A percentile compares a stretch with the other conserved stretches of the same genome.
Conservation (phyloP, 2,888 invertebrate genomes). For the Argyresthia albistria region DNA sequence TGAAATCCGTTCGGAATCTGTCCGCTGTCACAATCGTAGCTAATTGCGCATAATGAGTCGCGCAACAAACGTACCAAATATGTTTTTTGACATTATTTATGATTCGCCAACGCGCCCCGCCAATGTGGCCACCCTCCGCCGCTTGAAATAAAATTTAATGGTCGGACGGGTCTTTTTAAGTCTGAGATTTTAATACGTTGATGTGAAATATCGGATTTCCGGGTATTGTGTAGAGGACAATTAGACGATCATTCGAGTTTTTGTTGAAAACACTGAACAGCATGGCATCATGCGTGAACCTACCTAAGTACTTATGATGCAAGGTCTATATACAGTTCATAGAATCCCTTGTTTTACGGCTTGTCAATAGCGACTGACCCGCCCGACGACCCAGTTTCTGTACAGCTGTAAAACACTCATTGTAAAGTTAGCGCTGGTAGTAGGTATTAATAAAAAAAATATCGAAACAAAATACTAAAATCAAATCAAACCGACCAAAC, state of each 20-base stretch:
- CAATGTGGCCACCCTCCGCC: conserved; percentile 44
- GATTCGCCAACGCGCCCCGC: conserved; percentile 44
- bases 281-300: too few species aligned
- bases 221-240: conserved; percentile 24
- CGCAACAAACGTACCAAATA: conserved; percentile 54
- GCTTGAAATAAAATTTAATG: conserved; percentile 67
- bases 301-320: too few species aligned
- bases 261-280: background rate
- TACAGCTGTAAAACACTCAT: too few species aligned
- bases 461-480: background rate
- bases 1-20: conserved; percentile 60
- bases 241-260: conserved; percentile 2
- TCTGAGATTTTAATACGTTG: conserved; percentile 30
- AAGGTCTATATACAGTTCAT: too few species aligned
- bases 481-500: background rate
- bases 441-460: too few species aligned
- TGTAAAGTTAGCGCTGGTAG: too few species aligned
- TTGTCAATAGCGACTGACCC: too few species aligned
- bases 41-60: conserved; percentile 71
- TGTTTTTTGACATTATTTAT: conserved; percentile 68
- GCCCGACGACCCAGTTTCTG: too few species aligned
- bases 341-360: too few species aligned
- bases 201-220: conserved; percentile 55
- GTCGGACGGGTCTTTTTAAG: conserved; percentile 44
- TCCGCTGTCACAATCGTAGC: conserved; percentile 63